These are phyloP conservation scores for Euthynnus affinis DNA, from an alignment of 2,797 vertebrate genomes.

Conservation along the genomic window DNA sequence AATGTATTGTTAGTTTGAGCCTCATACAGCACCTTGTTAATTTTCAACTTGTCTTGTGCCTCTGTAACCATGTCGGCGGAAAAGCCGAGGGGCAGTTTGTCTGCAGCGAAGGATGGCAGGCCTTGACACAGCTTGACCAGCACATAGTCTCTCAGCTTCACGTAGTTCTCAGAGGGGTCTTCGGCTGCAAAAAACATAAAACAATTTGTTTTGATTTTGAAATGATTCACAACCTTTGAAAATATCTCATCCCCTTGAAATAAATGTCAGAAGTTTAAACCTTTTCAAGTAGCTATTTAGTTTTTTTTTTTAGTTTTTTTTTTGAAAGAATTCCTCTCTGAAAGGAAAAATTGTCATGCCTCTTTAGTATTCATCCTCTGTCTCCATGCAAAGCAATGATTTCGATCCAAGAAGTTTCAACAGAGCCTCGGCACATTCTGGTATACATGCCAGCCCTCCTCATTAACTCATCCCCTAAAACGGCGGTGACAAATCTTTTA, in stretches of 20 bases:
- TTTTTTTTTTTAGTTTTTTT: too few relatives aligned
- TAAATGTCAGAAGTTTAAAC: conserved; percentile 56
- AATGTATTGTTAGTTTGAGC: neutral
- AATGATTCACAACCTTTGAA: neutral
- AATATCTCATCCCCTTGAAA: conserved; percentile 7
- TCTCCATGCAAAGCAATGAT: conserved; percentile 53
- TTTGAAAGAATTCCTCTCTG: conserved; percentile 49
- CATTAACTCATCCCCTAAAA: conserved; percentile 55
- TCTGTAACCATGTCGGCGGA: conserved; percentile 93
- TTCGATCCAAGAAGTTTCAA: conserved; percentile 65
- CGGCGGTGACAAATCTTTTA: conserved; percentile 51
- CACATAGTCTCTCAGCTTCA: conserved; percentile 97
- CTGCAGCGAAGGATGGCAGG: conserved; percentile 90
- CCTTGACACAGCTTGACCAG: conserved; percentile 94
- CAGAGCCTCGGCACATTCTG: conserved; percentile 45
- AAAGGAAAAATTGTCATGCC: conserved; percentile 48
- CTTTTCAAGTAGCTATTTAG: conserved; percentile 20
- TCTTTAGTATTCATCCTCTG: conserved; percentile 69
- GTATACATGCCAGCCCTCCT: conserved; percentile 50
- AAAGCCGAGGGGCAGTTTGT: conserved; percentile 93
- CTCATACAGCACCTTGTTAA: conserved; percentile 92
- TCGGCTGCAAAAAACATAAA: conserved; percentile 86
- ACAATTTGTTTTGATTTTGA: conserved; percentile 6
- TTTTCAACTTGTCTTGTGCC: conserved; percentile 94
- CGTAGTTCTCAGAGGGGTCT: conserved; percentile 96